phyloP scores from a whole-genome alignment of 2,888 invertebrate genomes.

The Caenorhabditis virilis region DNA sequence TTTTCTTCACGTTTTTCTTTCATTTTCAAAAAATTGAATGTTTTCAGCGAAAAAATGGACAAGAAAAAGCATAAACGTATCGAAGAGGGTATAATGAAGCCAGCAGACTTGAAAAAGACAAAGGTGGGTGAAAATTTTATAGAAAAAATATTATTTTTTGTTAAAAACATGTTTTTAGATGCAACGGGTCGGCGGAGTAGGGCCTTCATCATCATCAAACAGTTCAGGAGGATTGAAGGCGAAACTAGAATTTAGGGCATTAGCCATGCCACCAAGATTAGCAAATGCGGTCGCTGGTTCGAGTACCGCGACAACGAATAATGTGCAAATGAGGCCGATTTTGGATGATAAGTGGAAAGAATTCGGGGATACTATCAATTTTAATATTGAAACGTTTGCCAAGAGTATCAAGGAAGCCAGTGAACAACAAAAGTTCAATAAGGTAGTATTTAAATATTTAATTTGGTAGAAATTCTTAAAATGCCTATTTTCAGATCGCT shows the following conservation, averaged over 20 bases:
- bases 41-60: constrained; percentile 18
- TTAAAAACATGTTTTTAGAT: too few species aligned
- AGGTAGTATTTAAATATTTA: constrained; percentile 4
- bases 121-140: neutral
- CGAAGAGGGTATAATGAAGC: constrained; percentile 28
- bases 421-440: constrained; percentile 17
- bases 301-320: neutral
- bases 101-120: constrained; percentile 30
- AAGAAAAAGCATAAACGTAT: constrained; percentile 32
- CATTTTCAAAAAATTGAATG: too few species aligned
- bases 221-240: constrained; percentile 18
- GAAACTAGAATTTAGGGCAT: constrained; percentile 29
- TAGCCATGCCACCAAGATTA: too few species aligned
- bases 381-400: constrained; percentile 19
- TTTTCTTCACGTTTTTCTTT: neutral
- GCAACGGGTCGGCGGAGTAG: constrained; percentile 1
- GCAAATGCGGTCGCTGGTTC: too few species aligned
- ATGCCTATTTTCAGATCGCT: constrained; percentile 1
- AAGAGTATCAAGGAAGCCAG: constrained; percentile 26
- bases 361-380: constrained; percentile 30
- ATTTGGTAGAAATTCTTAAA: neutral
- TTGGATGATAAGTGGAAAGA: constrained; percentile 38
- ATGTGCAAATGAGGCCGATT: constrained; percentile 10
- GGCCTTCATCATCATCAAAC: constrained; percentile 10
- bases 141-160: neutral